Evolutionary conservation across 2,113 vertebrate genomes (phyloP).

Genomic region (Pangasianodon hypophthalmus): DNA sequence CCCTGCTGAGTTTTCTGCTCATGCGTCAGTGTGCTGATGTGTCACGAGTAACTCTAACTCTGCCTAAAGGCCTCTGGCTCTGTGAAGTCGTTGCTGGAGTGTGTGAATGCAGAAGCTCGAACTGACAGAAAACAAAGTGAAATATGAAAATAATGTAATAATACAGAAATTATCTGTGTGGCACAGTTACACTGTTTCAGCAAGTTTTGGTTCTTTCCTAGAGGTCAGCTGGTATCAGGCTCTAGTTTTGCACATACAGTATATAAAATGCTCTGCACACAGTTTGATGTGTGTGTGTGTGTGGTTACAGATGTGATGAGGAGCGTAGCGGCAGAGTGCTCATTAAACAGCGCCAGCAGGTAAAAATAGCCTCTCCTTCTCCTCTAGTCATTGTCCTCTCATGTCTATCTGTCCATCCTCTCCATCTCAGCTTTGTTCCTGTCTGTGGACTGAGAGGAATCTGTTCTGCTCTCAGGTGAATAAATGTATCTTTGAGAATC

Average conservation of each 20-base stretch:
- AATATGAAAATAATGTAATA: neutral
- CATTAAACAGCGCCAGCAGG: constrained; percentile 81
- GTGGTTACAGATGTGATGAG: constrained; percentile 10
- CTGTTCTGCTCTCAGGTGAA: neutral
- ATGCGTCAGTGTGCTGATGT: neutral
- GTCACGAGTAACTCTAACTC: neutral
- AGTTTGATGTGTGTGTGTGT: constrained; percentile 39
- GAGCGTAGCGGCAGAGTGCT: constrained; percentile 67
- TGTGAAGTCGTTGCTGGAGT: neutral
- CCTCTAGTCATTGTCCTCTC: constrained; percentile 17
- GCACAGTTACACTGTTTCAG: neutral
- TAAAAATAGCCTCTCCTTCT: constrained; percentile 48
- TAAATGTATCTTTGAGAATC: neutral
- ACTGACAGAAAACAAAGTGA: constrained; percentile 32
- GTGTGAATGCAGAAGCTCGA: constrained; percentile 29
- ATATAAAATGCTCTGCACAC: neutral
- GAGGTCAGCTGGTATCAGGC: neutral
- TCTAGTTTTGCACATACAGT: neutral
- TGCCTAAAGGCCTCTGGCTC: neutral
- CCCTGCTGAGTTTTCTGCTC: constrained; percentile 9
- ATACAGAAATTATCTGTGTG: neutral
- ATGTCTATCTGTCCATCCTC: constrained; percentile 14
- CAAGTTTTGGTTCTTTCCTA: neutral
- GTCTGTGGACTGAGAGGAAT: neutral
- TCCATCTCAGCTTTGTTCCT: constrained; percentile 11